These are phyloP conservation scores for Cryptoprocta ferox DNA, from an alignment of 2,797 vertebrate species.

Conservation along the genomic window DNA sequence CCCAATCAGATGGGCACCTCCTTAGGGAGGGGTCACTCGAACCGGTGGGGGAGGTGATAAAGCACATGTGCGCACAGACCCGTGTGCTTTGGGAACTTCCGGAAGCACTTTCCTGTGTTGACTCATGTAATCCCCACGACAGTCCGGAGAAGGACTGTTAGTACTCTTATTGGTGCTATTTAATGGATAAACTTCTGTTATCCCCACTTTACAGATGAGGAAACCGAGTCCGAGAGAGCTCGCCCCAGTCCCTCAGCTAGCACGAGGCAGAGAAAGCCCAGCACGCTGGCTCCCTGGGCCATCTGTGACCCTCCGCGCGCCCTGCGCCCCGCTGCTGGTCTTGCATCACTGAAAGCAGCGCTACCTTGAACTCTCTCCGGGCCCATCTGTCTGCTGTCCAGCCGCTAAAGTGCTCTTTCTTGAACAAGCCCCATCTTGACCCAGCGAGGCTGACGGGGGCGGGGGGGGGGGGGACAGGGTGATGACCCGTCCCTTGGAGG, in stretches of 20 bases:
- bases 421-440: neutral
- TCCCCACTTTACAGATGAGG: neutral
- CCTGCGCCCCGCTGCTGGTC: neutral
- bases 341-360: fast-evolving
- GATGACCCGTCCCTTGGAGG: neutral
- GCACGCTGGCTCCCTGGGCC: fast-evolving
- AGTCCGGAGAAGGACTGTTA: neutral
- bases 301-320: fast-evolving
- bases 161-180: neutral
- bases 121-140: neutral
- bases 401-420: neutral
- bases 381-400: neutral
- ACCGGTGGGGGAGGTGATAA: fast-evolving
- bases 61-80: neutral
- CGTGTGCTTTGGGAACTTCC: neutral
- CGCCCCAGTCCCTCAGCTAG: fast-evolving
- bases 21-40: fast-evolving
- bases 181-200: neutral
- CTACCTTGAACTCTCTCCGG: neutral
- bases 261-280: neutral
- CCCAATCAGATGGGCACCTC: neutral
- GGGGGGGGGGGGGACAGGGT: neutral
- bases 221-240: neutral
- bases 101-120: fast-evolving
- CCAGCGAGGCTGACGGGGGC: neutral